Base-by-base conservation (phyloP, 2,797 vertebrate species). In the Pangasius krempfi region DNA sequence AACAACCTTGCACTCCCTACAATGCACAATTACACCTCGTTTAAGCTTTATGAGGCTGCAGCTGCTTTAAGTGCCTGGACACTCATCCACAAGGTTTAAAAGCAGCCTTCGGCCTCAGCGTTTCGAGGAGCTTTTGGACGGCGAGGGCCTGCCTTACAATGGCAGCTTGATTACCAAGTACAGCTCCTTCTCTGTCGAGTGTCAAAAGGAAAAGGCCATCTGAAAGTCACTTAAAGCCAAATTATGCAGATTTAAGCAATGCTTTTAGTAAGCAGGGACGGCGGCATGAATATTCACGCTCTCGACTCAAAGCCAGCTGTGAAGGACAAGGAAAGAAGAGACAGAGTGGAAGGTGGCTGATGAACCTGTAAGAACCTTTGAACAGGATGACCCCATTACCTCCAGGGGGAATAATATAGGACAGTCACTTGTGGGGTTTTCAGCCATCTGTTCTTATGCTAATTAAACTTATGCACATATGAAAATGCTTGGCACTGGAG, bases 171-270 rank as follows among this genome's bases (percentile, higher is more conserved):
- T 96, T 96, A 95, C 93, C 89, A 94, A 95, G 94, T 94, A 92
- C 90, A 92, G 90, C 93, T 93, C 92, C 89, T 94, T 94, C 93
- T 95, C 94, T 93, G 62, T 73, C 92, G 94, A 93, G 94, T 93
- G 94, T 93, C 91, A 92, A 92, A 94, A 93, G 93, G 91, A 91
- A 90, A 94, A 95, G 94, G 94, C 95, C 93, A 92, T 95, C 91
- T 95, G 93, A 95, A 96, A 95, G 94, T 93, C 95, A 95, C 95
- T 96, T 96, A 94, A 95, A 92, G 91, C 92, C 92, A 95, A 95
- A 96, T 96, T 94, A 96, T 96, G 95, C 94, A 95, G 93, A 95
- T 95, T 95, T 95, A 93, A 95, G 95, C 88, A 91, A 93, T 92
- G 94, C 94, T 94, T 93, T 90, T 93, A 93, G 95, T 94, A 94